These are phyloP conservation scores for Kuschelorhynchus macadamiae DNA, from an alignment of 2,888 invertebrate genomes.

Conservation along the genomic window DNA sequence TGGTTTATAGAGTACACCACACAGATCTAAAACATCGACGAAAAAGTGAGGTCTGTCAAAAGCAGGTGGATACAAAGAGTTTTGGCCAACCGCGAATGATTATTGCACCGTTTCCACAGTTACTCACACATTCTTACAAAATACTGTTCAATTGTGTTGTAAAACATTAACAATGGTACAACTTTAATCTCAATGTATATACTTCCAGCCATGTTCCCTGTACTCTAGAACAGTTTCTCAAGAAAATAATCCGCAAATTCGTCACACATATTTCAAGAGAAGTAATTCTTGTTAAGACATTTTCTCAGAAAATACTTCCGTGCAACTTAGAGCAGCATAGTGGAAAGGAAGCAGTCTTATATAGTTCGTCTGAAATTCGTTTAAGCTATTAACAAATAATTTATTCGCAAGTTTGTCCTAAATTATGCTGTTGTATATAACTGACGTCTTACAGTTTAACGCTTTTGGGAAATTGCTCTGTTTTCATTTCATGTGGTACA, in stretches of 20 bases:
- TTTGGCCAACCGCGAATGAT: too few relatives aligned
- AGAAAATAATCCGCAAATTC: conserved; percentile 30
- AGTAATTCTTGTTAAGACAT: conserved; percentile 34
- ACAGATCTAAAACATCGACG: too few relatives aligned
- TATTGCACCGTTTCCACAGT: too few relatives aligned
- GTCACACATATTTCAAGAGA: conserved; percentile 36
- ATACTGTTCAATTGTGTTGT: too few relatives aligned
- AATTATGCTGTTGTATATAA: conserved; percentile 39
- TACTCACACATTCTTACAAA: too few relatives aligned
- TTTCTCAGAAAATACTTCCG: conserved; percentile 31
- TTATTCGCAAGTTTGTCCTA: conserved; percentile 54
- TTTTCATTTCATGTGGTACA: too few relatives aligned
- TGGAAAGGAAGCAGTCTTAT: conserved; percentile 51
- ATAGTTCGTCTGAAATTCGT: conserved; percentile 56
- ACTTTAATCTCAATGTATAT: too few relatives aligned
- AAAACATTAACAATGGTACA: too few relatives aligned
- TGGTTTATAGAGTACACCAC: too few relatives aligned
- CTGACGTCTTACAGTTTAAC: conserved; percentile 18
- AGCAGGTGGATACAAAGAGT: too few relatives aligned
- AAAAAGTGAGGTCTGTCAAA: too few relatives aligned
- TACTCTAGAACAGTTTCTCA: conserved; percentile 15
- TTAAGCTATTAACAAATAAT: conserved; percentile 53
- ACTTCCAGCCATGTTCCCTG: conserved; percentile 11
- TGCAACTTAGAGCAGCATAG: conserved; percentile 21
- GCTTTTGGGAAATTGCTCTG: conserved; percentile 32